Conservation (phyloP, 2,113 vertebrate genomes). For the Lutjanus erythropterus region DNA sequence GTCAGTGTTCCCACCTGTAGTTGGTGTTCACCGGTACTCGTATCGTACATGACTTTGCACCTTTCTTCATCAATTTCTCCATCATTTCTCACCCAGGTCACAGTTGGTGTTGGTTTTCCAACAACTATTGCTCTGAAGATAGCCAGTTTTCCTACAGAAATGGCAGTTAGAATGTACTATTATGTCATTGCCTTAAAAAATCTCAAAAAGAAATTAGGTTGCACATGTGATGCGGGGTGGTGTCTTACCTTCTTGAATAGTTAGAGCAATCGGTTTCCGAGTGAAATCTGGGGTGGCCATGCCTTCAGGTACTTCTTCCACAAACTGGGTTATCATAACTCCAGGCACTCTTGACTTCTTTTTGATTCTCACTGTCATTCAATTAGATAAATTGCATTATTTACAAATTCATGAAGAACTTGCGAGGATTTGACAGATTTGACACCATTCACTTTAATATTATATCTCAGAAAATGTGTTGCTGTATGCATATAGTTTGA, state of each 20-base stretch:
- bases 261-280: slow-evolving; percentile 88
- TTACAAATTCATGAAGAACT: not conserved
- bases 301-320: slow-evolving; percentile 86
- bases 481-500: not conserved
- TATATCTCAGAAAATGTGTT: not conserved
- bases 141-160: slow-evolving; percentile 86
- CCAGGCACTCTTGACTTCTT: slow-evolving; percentile 86
- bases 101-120: slow-evolving; percentile 86
- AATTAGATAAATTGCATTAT: slow-evolving; percentile 10
- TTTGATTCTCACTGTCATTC: slow-evolving; percentile 75
- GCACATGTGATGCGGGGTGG: not conserved
- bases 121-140: slow-evolving; percentile 87
- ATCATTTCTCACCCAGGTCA: slow-evolving; percentile 84
- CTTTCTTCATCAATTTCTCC: slow-evolving; percentile 80
- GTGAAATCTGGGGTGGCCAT: slow-evolving; percentile 87
- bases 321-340: slow-evolving; percentile 87
- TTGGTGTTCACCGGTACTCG: slow-evolving; percentile 79
- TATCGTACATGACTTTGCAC: slow-evolving; percentile 68
- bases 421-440: not conserved
- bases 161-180: not conserved
- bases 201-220: not conserved
- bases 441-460: not conserved
- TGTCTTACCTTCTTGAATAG: slow-evolving; percentile 89
- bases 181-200: not conserved
- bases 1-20: slow-evolving; percentile 84